A percentile compares a stretch with the other conserved stretches of the same genome.
These are phyloP conservation scores for Acrobasis consociella DNA, from an alignment of 2,888 invertebrate species.

Conservation along the genomic window DNA sequence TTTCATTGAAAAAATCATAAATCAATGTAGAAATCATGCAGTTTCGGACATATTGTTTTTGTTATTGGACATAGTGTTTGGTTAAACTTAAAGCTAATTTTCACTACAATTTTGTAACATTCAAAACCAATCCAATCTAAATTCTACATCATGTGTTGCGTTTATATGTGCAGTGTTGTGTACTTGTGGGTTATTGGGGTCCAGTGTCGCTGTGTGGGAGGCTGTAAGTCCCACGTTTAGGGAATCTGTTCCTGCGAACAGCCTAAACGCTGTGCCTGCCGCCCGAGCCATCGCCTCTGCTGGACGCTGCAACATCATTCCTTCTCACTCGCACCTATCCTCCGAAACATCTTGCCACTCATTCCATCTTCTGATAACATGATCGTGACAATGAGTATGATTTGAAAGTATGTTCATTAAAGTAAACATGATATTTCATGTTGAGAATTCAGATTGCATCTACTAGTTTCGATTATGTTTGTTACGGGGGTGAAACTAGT, in stretches of 20 bases:
- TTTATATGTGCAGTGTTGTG: constrained; percentile 44
- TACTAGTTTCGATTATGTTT: too few relatives aligned
- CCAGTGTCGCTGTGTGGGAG: constrained; percentile 80
- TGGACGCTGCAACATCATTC: constrained; percentile 84
- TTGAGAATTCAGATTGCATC: too few relatives aligned
- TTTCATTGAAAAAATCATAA: too few relatives aligned
- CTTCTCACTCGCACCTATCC: constrained; percentile 45
- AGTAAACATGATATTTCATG: background rate
- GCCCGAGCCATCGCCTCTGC: constrained; percentile 91
- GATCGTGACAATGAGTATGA: constrained; percentile 11
- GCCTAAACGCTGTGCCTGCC: constrained; percentile 89
- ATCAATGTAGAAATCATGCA: background rate
- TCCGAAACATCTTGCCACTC: constrained; percentile 24
- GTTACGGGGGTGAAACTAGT: background rate
- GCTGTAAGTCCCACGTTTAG: constrained; percentile 87
- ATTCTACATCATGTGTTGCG: constrained; percentile 33
- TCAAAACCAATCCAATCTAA: constrained; percentile 19
- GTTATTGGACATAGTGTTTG: background rate
- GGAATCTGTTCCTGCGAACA: constrained; percentile 89
- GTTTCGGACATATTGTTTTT: too few relatives aligned
- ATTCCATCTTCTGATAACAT: constrained; percentile 14
- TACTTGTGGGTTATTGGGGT: constrained; percentile 80
- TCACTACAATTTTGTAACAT: constrained; percentile 14
- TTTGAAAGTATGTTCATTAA: background rate
- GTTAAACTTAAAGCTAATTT: constrained; percentile 1